Evolutionary conservation across 2,113 vertebrate species (phyloP), one percentile per base, ranked within the genome.

Genomic region (Cochlearius cochlearius): DNA sequence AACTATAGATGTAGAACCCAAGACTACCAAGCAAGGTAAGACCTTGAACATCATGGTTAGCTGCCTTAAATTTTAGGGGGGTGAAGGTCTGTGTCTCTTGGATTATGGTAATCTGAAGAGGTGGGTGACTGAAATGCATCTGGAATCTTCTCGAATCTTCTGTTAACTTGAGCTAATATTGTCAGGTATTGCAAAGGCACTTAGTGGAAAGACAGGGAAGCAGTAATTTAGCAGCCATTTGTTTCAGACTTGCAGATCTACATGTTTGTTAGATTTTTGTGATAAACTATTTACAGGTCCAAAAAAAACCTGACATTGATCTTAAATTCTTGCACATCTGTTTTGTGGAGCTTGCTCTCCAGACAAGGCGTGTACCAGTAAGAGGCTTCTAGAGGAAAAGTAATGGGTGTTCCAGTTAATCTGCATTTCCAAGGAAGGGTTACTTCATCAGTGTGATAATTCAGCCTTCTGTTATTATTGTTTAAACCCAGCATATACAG

Each of bases 1-100:
- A 20, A 22, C 76, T 66, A 2, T 59, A 55, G 56, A 88, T 20
- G 45, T 19, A 68, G 89, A 29, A 87, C 39, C 58, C 26, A 39
- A 67, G 49, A 38, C 45, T 32, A 16, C 47, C 32, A 12, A 1
- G 83, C 72, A 53, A 93, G 96, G 97, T 98, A 97, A 95, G 96
- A 58, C 21, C n/a, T 83, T 72, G 32, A 66, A 16, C 8, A 21
- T 41, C 15, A 12, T 32, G 25, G 21, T 64, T 79, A 34, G 8
- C 36, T 88, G 50, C 13, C 71, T 86, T 88, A 77, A 80, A 50
- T 11, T 39, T 25, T 3, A 16, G 5, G 12, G 5, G 9, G 1
- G 11, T 53, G 29, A 41, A 50, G 76, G 11, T 55, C 30, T 50
- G 6, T 87, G 21, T 73, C 6, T 43, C 21, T 69, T 11, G 63